Conservation (phyloP, 2,888 invertebrate species). For the Drosophila eohydei region DNA sequence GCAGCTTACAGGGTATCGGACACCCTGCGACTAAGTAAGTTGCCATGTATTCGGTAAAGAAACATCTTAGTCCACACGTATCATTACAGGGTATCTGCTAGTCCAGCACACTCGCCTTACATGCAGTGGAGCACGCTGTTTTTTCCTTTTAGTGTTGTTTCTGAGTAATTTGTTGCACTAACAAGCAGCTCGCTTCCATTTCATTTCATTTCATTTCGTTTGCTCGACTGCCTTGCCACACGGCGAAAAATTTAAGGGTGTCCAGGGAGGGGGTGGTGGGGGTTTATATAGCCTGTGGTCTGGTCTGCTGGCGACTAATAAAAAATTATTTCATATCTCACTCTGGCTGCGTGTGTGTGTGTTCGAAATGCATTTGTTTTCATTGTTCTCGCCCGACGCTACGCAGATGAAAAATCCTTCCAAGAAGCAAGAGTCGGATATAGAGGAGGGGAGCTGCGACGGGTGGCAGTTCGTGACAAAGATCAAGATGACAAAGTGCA, state of each 20-base stretch:
- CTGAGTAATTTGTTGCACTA: slow-evolving; percentile 77
- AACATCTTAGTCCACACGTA: too few relatives aligned
- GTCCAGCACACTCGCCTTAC: background rate
- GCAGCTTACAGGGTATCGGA: too few relatives aligned
- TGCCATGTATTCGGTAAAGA: too few relatives aligned
- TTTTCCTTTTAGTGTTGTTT: slow-evolving; percentile 25
- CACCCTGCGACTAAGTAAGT: too few relatives aligned
- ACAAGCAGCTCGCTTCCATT: slow-evolving; percentile 73
- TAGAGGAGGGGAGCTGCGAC: background rate
- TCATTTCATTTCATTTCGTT: slow-evolving; percentile 70
- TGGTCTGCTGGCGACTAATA: slow-evolving; percentile 58
- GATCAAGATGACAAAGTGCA: slow-evolving; percentile 77
- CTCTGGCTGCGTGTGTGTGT: slow-evolving; percentile 9
- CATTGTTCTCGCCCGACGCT: slow-evolving; percentile 60
- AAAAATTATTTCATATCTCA: slow-evolving; percentile 76
- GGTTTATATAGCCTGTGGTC: slow-evolving; percentile 15
- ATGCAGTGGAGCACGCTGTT: background rate
- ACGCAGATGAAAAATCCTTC: slow-evolving; percentile 33
- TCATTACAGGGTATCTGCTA: background rate
- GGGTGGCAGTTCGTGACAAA: slow-evolving; percentile 29
- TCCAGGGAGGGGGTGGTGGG: background rate
- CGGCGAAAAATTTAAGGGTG: slow-evolving; percentile 18
- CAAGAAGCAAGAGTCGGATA: slow-evolving; percentile 2
- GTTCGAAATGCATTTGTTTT: slow-evolving; percentile 73
- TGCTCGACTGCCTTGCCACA: slow-evolving; percentile 51